phyloP scores from a whole-genome alignment of 2,797 vertebrate genomes.

The Poeciliopsis presidionis region DNA sequence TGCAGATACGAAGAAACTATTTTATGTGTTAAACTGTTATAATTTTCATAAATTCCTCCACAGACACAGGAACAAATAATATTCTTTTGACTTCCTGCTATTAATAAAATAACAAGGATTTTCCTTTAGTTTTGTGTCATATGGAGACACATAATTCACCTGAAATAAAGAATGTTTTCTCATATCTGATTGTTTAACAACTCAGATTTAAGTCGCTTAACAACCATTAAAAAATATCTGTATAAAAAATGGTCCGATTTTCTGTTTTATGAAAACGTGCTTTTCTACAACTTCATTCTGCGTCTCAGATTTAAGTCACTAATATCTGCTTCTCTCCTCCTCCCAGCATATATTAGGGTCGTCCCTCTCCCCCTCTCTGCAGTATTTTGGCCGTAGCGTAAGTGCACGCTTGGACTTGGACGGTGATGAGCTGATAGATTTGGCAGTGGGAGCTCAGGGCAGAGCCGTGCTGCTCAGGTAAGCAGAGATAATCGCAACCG shows the following conservation, averaged over 20 bases:
- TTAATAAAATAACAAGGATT: background rate
- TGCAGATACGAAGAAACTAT: background rate
- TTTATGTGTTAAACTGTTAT: background rate
- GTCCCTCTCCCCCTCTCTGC: conserved; percentile 81
- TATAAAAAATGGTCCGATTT: background rate
- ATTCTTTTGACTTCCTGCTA: background rate
- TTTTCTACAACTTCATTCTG: background rate
- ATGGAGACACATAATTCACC: background rate
- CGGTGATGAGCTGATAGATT: conserved; percentile 89
- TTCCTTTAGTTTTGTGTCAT: background rate
- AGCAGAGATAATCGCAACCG: conserved; percentile 4
- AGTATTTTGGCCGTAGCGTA: conserved; percentile 92
- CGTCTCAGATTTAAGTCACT: conserved; percentile 18
- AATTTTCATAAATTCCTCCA: background rate
- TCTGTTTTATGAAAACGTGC: background rate
- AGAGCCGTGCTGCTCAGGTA: conserved; percentile 89
- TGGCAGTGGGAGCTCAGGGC: conserved; percentile 92
- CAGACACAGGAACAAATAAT: background rate
- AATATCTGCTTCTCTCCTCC: conserved; percentile 7
- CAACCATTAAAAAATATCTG: background rate
- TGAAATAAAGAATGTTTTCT: background rate
- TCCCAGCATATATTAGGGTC: conserved; percentile 85
- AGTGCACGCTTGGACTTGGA: conserved; percentile 88
- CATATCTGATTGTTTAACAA: background rate
- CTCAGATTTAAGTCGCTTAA: background rate